A percentile compares a stretch with the other conserved stretches of the same genome.
These are phyloP conservation scores for Drosophila rubida DNA, from an alignment of 2,888 invertebrate genomes.

Conservation along the genomic window DNA sequence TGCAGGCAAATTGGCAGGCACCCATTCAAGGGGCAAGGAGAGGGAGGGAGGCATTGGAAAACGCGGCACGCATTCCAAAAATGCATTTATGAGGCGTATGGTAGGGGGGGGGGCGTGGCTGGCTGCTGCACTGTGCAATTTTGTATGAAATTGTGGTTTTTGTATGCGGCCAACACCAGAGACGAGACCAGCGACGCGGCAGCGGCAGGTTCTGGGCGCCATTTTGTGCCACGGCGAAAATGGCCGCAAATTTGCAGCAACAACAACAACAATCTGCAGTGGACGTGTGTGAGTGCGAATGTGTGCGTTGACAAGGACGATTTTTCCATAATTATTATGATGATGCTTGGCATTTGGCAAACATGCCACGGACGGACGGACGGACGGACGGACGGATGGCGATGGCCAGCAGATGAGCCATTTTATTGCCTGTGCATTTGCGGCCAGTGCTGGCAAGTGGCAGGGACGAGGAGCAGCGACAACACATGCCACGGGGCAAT, in stretches of 20 bases:
- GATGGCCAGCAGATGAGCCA: constrained; percentile 73
- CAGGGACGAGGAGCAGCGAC: background rate
- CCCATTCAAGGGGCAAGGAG: constrained; percentile 18
- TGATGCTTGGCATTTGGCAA: constrained; percentile 80
- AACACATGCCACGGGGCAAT: constrained; percentile 44
- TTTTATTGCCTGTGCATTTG: constrained; percentile 72
- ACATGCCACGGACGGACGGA: constrained; percentile 57
- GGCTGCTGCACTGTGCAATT: constrained; percentile 54
- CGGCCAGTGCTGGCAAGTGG: background rate
- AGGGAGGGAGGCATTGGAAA: constrained; percentile 37
- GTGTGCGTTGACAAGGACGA: constrained; percentile 69
- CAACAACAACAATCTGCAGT: constrained; percentile 21
- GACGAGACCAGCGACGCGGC: background rate
- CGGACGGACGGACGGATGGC: constrained; percentile 10
- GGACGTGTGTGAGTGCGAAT: constrained; percentile 20
- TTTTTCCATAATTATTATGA: constrained; percentile 81
- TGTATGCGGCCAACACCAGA: constrained; percentile 33
- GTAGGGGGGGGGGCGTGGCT: too few species aligned
- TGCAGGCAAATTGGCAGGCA: constrained; percentile 72
- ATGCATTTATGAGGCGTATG: constrained; percentile 61
- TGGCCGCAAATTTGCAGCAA: constrained; percentile 61
- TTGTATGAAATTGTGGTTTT: constrained; percentile 71
- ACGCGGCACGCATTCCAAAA: constrained; percentile 79
- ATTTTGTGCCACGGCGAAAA: constrained; percentile 63
- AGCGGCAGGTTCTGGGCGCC: constrained; percentile 40